Percentiles rank a stretch among this genome's conserved stretches.
Evolutionary conservation across 2,888 invertebrate genomes (phyloP).

Genomic region (Keiferia lycopersicella): DNA sequence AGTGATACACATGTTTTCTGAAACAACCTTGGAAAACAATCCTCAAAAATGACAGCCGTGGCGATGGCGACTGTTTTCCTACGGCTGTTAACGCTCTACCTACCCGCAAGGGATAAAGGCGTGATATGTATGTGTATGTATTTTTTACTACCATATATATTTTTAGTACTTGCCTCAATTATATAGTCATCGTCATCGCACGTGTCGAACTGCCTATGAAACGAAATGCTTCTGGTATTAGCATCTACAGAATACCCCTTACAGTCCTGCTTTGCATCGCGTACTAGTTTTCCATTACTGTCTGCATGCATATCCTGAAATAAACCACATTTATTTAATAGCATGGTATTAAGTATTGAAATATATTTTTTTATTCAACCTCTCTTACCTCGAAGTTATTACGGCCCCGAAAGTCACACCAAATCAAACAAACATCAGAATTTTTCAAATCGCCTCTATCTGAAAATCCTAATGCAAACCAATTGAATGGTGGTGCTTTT

Average conservation of each 20-base stretch:
- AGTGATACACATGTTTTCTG: no score
- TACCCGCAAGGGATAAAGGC: no score
- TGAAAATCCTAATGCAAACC: slow-evolving; percentile 95
- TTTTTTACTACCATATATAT: no score
- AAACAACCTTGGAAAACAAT: no score
- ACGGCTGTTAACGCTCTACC: no score
- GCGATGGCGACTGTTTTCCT: no score
- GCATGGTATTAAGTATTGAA: slow-evolving; percentile 11
- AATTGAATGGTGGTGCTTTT: slow-evolving; percentile 74
- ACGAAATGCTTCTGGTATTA: slow-evolving; percentile 86
- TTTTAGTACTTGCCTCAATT: slow-evolving; percentile 83
- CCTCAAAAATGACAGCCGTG: no score
- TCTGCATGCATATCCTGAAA: slow-evolving; percentile 88
- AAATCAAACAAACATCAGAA: slow-evolving; percentile 91
- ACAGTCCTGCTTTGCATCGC: slow-evolving; percentile 89
- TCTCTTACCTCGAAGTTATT: slow-evolving; percentile 51
- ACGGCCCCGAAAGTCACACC: slow-evolving; percentile 85
- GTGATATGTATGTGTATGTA: no score
- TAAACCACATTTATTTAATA: no score
- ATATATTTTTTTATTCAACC: neutral
- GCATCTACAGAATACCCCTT: slow-evolving; percentile 78
- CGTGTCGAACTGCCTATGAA: slow-evolving; percentile 90
- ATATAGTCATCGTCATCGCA: slow-evolving; percentile 93
- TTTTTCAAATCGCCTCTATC: slow-evolving; percentile 87
- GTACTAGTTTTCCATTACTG: slow-evolving; percentile 82